A percentile compares a stretch with the other conserved stretches of the same genome.
These are phyloP conservation scores for Tachina fera DNA, from an alignment of 2,888 invertebrate species.

Conservation along the genomic window DNA sequence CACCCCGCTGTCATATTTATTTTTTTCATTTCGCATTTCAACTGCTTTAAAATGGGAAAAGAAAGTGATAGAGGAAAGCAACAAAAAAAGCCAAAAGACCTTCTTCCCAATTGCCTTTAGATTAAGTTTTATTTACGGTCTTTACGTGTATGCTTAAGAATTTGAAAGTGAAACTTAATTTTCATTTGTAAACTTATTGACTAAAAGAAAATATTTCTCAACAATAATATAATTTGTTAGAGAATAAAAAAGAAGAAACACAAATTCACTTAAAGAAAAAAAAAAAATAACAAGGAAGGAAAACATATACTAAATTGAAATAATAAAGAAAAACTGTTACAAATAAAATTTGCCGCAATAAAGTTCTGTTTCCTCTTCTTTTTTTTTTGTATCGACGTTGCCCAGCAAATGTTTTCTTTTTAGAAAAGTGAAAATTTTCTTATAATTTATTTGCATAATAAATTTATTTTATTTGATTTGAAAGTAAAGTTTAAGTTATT, in stretches of 20 bases:
- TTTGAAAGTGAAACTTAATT: conserved; percentile 62
- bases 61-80: not conserved
- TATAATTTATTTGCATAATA: not conserved
- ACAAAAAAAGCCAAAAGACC: conserved; percentile 44
- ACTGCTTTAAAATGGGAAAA: conserved; percentile 37
- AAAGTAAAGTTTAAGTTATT: not conserved
- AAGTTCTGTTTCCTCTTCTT: conserved; percentile 8
- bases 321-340: conserved; percentile 50
- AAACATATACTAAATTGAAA: conserved; percentile 45
- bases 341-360: conserved; percentile 45
- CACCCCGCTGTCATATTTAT: conserved; percentile 70
- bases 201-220: conserved; percentile 25
- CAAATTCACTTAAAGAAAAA: conserved; percentile 9
- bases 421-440: not conserved
- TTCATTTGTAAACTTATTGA: conserved; percentile 62
- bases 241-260: not conserved
- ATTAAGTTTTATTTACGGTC: conserved; percentile 56
- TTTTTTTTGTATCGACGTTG: not conserved
- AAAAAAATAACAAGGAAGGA: not conserved
- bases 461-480: not conserved
- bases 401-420: conserved; percentile 30
- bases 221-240: conserved; percentile 39
- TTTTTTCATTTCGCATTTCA: conserved; percentile 47
- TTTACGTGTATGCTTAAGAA: conserved; percentile 35
- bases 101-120: conserved; percentile 58